phyloP scores from a whole-genome alignment of 1,140 invertebrate genomes.

The Nasonia giraulti region DNA sequence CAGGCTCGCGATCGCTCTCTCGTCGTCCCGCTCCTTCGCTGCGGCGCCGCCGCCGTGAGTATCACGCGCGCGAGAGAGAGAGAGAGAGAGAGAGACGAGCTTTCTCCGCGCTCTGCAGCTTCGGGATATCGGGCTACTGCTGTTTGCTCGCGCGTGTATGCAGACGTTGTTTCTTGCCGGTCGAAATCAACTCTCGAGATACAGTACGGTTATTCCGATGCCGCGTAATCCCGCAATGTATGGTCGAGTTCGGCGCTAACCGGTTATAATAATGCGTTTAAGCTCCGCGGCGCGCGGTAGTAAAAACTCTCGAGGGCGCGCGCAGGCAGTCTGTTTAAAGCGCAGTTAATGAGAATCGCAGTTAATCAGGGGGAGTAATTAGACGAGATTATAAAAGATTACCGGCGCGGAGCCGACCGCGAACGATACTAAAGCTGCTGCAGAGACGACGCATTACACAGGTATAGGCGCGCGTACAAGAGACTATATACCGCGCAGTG shows the following conservation, averaged over 20 bases:
- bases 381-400: background rate
- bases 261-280: background rate
- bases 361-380: background rate
- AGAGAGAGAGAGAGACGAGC: background rate
- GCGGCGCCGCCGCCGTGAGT: background rate
- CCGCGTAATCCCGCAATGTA: too few species aligned
- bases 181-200: too few species aligned
- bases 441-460: background rate
- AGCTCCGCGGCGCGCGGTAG: too few species aligned
- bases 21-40: background rate
- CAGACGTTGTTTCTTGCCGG: background rate
- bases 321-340: background rate
- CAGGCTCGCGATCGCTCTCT: background rate
- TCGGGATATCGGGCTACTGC: background rate
- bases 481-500: background rate
- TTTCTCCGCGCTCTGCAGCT: background rate
- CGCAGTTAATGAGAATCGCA: background rate
- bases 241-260: background rate
- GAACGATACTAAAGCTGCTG: background rate
- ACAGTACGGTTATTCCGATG: too few species aligned
- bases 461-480: too few species aligned
- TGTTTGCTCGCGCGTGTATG: background rate
- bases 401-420: background rate
- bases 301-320: too few species aligned
- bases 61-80: background rate